phyloP scores from a whole-genome alignment of 2,888 invertebrate species.

The Asteroscopus sphinx region DNA sequence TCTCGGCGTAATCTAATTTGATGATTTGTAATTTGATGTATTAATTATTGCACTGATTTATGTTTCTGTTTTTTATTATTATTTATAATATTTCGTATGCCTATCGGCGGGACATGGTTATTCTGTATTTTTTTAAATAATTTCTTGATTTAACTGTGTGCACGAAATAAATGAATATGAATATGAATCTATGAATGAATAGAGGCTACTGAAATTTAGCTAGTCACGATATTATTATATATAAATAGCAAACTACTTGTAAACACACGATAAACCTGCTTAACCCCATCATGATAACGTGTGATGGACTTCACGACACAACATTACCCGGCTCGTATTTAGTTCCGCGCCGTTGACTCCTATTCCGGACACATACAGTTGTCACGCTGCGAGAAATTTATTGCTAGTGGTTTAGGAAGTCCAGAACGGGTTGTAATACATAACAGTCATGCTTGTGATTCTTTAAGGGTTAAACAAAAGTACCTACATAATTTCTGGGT shows the following conservation, averaged over 20 bases:
- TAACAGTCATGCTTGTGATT: constrained; percentile 9
- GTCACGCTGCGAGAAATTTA: constrained; percentile 40
- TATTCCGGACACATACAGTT: constrained; percentile 21
- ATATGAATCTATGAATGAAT: too few relatives aligned
- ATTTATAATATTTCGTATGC: too few relatives aligned
- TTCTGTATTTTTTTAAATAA: too few relatives aligned
- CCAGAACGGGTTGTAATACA: constrained; percentile 4
- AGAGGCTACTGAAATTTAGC: too few relatives aligned
- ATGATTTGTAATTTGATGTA: too few relatives aligned
- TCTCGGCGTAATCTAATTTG: too few relatives aligned
- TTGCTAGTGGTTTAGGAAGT: constrained; percentile 45
- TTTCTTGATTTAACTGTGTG: too few relatives aligned
- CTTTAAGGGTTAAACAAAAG: neutral
- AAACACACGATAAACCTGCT: neutral
- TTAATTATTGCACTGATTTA: too few relatives aligned
- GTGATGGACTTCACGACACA: constrained; percentile 7
- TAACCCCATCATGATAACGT: constrained; percentile 12
- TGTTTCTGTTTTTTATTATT: too few relatives aligned
- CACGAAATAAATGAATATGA: too few relatives aligned
- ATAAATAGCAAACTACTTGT: neutral
- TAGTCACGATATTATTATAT: too few relatives aligned
- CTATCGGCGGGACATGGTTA: too few relatives aligned
- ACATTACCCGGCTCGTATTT: constrained; percentile 18
- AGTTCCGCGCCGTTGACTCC: constrained; percentile 27
- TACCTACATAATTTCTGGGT: neutral